A percentile compares a stretch with the other conserved stretches of the same genome.
phyloP scores from a whole-genome alignment of 2,113 vertebrate genomes.

The Speoplatyrhinus poulsoni region DNA sequence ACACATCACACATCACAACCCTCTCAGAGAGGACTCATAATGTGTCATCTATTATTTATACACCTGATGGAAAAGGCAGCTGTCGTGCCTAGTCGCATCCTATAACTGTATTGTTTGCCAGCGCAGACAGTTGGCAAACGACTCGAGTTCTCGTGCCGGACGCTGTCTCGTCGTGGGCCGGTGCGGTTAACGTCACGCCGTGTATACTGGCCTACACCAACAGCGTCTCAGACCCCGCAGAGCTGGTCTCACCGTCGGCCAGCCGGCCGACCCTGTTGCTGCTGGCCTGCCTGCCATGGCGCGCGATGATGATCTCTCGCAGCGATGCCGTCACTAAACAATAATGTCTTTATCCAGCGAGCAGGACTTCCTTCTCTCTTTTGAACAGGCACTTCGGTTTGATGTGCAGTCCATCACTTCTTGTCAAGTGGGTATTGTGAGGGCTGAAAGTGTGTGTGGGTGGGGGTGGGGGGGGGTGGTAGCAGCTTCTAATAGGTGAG shows the following conservation, averaged over 20 bases:
- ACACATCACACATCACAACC: conserved; percentile 47
- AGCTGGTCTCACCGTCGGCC: neutral
- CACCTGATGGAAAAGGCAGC: conserved; percentile 67
- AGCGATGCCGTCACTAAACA: conserved; percentile 32
- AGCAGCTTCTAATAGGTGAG: conserved; percentile 70
- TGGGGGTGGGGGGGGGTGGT: conserved; percentile 14
- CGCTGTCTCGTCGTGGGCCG: neutral
- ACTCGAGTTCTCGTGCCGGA: conserved; percentile 14
- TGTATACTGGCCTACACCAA: neutral
- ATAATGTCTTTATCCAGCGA: conserved; percentile 48
- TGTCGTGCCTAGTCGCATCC: conserved; percentile 65
- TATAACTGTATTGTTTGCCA: conserved; percentile 51
- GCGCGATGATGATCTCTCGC: conserved; percentile 34
- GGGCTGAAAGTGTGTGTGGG: conserved; percentile 28
- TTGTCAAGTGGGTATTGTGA: conserved; percentile 50
- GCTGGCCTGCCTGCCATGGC: conserved; percentile 11
- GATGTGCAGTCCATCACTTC: conserved; percentile 50
- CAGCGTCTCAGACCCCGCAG: neutral
- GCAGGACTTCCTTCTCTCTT: conserved; percentile 42
- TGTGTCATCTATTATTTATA: conserved; percentile 79
- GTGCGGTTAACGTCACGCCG: neutral
- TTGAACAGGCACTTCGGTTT: conserved; percentile 61
- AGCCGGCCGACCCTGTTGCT: neutral
- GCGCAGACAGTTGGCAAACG: conserved; percentile 18
- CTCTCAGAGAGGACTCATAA: conserved; percentile 69